phyloP scores from a whole-genome alignment of 1,140 invertebrate genomes.

The Galleria mellonella region DNA sequence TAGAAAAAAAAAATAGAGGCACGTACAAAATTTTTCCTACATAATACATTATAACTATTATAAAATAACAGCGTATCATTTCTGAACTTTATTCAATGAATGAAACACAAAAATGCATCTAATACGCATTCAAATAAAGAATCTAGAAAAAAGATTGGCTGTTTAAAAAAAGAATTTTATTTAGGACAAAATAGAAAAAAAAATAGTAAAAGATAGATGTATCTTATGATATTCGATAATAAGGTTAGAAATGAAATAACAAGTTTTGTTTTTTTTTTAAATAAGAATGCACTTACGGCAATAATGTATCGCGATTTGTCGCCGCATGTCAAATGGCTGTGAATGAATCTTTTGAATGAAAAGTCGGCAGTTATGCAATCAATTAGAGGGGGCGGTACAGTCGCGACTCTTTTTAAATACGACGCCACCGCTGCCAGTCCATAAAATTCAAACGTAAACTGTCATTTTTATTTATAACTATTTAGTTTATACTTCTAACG shows the following conservation, averaged over 20 bases:
- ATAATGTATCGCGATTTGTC: constrained; percentile 31
- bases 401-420: constrained; percentile 4
- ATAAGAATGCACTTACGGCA: neutral
- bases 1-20: constrained; percentile 35
- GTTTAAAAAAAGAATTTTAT: too few relatives aligned
- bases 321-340: constrained; percentile 51
- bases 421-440: constrained; percentile 4
- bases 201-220: too few relatives aligned
- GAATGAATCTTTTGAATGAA: constrained; percentile 29
- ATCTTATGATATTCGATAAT: too few relatives aligned
- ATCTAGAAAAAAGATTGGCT: too few relatives aligned
- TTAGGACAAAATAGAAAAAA: too few relatives aligned
- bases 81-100: neutral
- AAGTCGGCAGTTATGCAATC: constrained; percentile 52
- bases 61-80: constrained; percentile 46
- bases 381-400: constrained; percentile 51
- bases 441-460: too few relatives aligned
- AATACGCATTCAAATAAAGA: too few relatives aligned
- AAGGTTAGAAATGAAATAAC: neutral
- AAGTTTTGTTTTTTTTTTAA: neutral
- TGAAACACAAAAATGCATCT: neutral
- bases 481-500: too few relatives aligned
- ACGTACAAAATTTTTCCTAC: constrained; percentile 47
- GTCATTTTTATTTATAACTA: too few relatives aligned
- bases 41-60: constrained; percentile 50